These are phyloP conservation scores for Epirrhoe alternata DNA, from an alignment of 2,888 invertebrate genomes.

Conservation along the genomic window DNA sequence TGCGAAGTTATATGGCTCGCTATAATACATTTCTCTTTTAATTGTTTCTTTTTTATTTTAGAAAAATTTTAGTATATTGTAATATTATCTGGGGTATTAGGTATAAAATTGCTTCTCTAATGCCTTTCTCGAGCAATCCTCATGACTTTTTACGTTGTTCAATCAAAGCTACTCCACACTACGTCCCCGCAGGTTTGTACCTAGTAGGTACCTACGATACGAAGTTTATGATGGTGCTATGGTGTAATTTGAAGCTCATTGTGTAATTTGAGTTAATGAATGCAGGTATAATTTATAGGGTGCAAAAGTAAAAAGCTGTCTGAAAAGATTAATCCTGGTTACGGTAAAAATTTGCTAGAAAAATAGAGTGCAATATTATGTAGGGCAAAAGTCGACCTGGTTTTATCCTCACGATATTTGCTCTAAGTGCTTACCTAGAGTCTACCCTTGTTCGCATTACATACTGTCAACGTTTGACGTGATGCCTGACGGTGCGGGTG, in stretches of 20 bases:
- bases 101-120: too few species aligned
- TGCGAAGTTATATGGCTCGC: conserved; percentile 41
- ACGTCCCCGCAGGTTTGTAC: too few species aligned
- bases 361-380: conserved; percentile 59
- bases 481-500: conserved; percentile 16
- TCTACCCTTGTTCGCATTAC: conserved; percentile 36
- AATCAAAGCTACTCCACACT: too few species aligned
- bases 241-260: background rate
- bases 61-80: too few species aligned
- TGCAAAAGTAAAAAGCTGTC: conserved; percentile 23
- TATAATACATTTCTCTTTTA: conserved; percentile 9
- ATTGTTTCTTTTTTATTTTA: background rate
- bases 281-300: background rate
- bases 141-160: too few species aligned
- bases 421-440: conserved; percentile 46
- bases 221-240: too few species aligned
- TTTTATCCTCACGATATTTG: conserved; percentile 63
- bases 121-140: too few species aligned
- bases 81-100: too few species aligned
- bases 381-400: conserved; percentile 67
- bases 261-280: background rate
- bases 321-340: conserved; percentile 27
- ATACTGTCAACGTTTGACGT: conserved; percentile 29
- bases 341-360: conserved; percentile 33
- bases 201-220: too few species aligned